Conservation (phyloP, 2,888 invertebrate genomes). For the Tinea pellionella region DNA sequence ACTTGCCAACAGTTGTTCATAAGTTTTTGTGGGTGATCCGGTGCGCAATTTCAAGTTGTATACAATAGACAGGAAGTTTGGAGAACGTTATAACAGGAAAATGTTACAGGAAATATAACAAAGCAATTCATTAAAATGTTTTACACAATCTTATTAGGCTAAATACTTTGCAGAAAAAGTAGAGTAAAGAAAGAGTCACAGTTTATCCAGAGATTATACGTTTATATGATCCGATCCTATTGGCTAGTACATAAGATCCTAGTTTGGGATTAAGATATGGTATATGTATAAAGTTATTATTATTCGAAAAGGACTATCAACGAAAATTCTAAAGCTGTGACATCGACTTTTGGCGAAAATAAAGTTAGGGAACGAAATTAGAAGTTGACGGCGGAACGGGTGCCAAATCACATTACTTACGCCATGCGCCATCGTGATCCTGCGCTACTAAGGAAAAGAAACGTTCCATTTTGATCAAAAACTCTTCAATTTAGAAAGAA, state of each 20-base stretch:
- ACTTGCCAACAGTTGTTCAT: background rate
- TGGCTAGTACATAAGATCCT: no score
- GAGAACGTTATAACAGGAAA: background rate
- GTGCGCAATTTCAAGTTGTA: background rate
- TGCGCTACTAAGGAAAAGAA: background rate
- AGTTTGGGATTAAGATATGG: no score
- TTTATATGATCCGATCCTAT: no score
- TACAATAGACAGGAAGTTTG: background rate
- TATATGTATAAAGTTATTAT: no score
- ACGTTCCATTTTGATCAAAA: constrained; percentile 4
- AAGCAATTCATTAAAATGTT: background rate
- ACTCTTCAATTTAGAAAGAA: background rate
- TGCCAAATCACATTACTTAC: constrained; percentile 12
- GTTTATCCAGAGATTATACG: no score
- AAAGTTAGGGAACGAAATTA: constrained; percentile 11
- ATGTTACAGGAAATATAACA: background rate
- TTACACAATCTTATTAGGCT: background rate
- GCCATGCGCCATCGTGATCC: constrained; percentile 9
- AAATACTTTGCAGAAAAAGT: background rate
- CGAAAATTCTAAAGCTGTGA: background rate
- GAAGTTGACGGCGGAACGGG: constrained; percentile 8
- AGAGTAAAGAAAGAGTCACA: no score
- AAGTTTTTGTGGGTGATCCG: background rate
- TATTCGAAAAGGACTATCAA: background rate
- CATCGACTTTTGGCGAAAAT: constrained; percentile 8